These are phyloP conservation scores for Plecotus auritus DNA, from an alignment of 2,113 vertebrate genomes.

Conservation along the genomic window DNA sequence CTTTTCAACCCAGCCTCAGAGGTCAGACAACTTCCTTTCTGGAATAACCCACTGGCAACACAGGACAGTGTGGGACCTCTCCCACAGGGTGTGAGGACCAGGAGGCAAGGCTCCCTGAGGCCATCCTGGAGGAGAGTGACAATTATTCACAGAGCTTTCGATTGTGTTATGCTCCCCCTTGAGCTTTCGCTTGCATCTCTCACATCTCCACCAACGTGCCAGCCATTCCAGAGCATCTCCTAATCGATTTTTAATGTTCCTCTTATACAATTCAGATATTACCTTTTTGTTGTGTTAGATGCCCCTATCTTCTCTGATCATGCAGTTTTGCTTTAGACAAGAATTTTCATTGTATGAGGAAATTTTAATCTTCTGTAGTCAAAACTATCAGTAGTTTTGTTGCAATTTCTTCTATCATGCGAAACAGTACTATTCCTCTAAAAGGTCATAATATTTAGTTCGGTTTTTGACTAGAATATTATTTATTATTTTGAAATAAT, in stretches of 20 bases:
- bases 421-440: background rate
- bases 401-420: background rate
- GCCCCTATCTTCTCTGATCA: background rate
- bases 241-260: background rate
- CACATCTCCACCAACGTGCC: background rate
- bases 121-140: rapidly evolving
- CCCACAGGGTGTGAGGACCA: background rate
- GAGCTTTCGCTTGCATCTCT: background rate
- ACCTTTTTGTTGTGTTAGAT: background rate
- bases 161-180: background rate
- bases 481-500: background rate
- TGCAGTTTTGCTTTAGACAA: background rate
- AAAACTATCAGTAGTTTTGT: background rate
- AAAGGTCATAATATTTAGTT: background rate
- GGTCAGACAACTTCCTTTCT: background rate
- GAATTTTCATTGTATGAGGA: background rate
- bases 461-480: background rate
- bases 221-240: background rate
- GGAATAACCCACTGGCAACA: background rate
- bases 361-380: background rate
- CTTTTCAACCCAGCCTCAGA: background rate
- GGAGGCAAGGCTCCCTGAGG: rapidly evolving
- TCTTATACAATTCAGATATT: background rate
- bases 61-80: background rate
- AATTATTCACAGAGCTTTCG: rapidly evolving